Evolutionary conservation across 1,140 invertebrate species (phyloP).

Genomic region (Drosophila tropicalis): DNA sequence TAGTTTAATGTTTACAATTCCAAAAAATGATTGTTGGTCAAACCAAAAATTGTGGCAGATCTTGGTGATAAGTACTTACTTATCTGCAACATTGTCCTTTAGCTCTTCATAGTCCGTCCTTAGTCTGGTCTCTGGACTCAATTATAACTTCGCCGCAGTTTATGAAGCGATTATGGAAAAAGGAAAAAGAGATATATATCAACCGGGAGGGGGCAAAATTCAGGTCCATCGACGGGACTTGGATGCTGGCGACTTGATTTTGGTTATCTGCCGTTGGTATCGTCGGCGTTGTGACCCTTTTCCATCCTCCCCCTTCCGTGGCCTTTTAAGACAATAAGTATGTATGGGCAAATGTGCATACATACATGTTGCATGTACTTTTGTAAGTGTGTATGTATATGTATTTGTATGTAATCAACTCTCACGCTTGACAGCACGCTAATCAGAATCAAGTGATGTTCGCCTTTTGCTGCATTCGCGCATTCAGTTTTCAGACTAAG

Average conservation of each 20-base stretch:
- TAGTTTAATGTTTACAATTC: too few species aligned
- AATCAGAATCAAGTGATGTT: slow-evolving; percentile 82
- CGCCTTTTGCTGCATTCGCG: slow-evolving; percentile 61
- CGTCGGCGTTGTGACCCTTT: slow-evolving; percentile 48
- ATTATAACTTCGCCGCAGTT: slow-evolving; percentile 58
- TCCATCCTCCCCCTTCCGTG: neutral
- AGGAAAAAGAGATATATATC: slow-evolving; percentile 29
- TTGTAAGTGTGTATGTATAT: slow-evolving; percentile 28
- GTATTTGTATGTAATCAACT: slow-evolving; percentile 44
- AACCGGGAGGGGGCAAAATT: slow-evolving; percentile 44
- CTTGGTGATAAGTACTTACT: neutral
- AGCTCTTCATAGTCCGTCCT: neutral
- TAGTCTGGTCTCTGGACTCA: slow-evolving; percentile 49
- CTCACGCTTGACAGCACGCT: slow-evolving; percentile 80
- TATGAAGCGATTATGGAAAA: slow-evolving; percentile 67
- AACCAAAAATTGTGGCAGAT: neutral
- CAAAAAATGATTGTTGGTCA: too few species aligned
- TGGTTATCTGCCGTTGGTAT: slow-evolving; percentile 51
- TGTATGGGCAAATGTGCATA: slow-evolving; percentile 18
- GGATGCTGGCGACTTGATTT: slow-evolving; percentile 22
- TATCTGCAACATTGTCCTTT: neutral
- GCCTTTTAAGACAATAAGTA: slow-evolving; percentile 21
- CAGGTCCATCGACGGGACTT: slow-evolving; percentile 14
- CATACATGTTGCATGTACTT: slow-evolving; percentile 3
- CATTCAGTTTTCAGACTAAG: slow-evolving; percentile 39